Percentiles rank a stretch among this genome's conserved stretches.
Conservation (phyloP, 2,888 invertebrate genomes). For the Graphium colonna region DNA sequence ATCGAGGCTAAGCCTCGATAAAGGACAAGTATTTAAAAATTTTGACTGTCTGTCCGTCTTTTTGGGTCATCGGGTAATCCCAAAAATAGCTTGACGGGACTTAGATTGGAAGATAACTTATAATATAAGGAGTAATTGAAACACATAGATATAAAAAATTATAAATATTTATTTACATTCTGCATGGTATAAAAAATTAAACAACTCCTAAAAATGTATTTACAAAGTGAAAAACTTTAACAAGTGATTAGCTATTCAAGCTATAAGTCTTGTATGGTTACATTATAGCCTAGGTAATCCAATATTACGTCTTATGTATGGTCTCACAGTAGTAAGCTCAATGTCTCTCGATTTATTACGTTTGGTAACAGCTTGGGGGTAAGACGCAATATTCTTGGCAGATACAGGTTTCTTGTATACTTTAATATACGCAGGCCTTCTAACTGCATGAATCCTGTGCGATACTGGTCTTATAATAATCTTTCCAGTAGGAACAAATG, state of each 20-base stretch:
- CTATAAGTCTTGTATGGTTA: conserved; percentile 29
- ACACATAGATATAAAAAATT: conserved; percentile 20
- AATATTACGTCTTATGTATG: conserved; percentile 46
- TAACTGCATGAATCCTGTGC: conserved; percentile 41
- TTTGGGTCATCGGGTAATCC: too few species aligned
- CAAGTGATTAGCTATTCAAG: conserved; percentile 42
- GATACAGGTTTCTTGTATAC: conserved; percentile 39
- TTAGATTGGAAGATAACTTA: too few species aligned
- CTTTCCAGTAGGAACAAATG: conserved; percentile 55
- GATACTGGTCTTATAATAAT: conserved; percentile 57
- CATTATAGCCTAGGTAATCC: conserved; percentile 61
- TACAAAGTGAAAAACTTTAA: conserved; percentile 34
- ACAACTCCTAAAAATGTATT: conserved; percentile 14
- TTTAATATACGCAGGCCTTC: conserved; percentile 36
- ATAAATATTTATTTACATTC: conserved; percentile 23
- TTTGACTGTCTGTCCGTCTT: too few species aligned
- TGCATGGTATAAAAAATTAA: conserved; percentile 1
- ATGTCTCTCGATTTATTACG: conserved; percentile 44
- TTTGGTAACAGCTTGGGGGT: conserved; percentile 38
- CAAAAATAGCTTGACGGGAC: too few species aligned
- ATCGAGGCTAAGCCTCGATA: too few species aligned
- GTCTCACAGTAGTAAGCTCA: conserved; percentile 59
- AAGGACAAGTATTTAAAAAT: too few species aligned
- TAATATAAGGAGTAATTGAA: too few species aligned
- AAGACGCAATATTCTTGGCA: conserved; percentile 32